Base-by-base conservation (phyloP, 2,797 vertebrate genomes). In the Sebastes oblongus region DNA sequence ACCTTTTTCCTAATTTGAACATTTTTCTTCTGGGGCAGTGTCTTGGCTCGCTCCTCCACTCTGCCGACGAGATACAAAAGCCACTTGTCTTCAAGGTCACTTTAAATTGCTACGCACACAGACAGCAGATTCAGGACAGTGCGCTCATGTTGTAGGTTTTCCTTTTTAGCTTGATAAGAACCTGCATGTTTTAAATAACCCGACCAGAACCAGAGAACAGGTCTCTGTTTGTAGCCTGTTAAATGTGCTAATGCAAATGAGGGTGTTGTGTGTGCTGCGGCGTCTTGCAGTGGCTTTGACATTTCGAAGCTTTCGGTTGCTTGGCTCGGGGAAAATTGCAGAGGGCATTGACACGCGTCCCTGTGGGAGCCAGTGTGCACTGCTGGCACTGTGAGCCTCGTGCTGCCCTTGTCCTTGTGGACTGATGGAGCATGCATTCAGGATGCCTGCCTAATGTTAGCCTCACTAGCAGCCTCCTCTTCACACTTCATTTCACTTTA, bases 301-400 rank as follows among this genome's bases (percentile, higher is more conserved):
- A 94, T 92, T 93, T 90, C 12, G 25, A 78, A 88, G 84, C 69
- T 72, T 73, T 86, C 34, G 22, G 66, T 83, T 81, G 72, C 65
- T 82, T 78, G 77, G 86, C 80, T 78, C 36, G 0, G 14, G 73
- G 73, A 42, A 76, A 55, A 80, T 75, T 87, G 74, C 83, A 81
- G 83, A 83, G 85, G 88, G 75, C 76, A 78, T 80, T 87, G 72
- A 34, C 72, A 60, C 52, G 68, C 56, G 22, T 90, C 87, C 91
- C 90, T 66, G 72, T 56, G 84, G 90, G 86, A 81, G 68, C 25
- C 66, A 12, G 80, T 77, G 83, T 84, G 83, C 82, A 89, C 80
- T 62, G 78, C 79, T 84, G 88, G 85, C 85, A 72, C 83, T 64
- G 42, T 46, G 72, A 39, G 65, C 74, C 80, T 69, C 14, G 32